phyloP scores from a whole-genome alignment of 2,888 invertebrate genomes.

The Salpingus planirostris region DNA sequence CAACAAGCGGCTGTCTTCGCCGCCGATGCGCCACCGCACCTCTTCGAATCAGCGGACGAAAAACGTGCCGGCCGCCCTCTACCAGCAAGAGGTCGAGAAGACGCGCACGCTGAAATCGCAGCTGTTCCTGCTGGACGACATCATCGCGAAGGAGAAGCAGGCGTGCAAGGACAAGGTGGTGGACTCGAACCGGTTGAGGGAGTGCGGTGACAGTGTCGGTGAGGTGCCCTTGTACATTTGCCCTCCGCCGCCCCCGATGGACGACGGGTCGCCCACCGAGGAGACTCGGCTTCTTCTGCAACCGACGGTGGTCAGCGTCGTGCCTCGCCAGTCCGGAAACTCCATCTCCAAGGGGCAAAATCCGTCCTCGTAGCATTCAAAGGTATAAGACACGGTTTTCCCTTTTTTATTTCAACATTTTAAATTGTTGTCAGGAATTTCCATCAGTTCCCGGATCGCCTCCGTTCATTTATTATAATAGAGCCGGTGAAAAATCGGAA shows the following conservation, averaged over 20 bases:
- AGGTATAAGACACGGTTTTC: constrained; percentile 23
- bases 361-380: constrained; percentile 42
- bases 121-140: constrained; percentile 41
- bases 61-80: constrained; percentile 15
- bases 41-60: constrained; percentile 25
- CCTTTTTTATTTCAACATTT: constrained; percentile 6
- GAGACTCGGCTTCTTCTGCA: constrained; percentile 42
- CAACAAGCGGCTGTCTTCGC: constrained; percentile 34
- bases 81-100: constrained; percentile 31
- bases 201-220: constrained; percentile 25
- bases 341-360: constrained; percentile 33
- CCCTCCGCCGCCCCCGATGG: constrained; percentile 46
- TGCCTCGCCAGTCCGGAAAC: constrained; percentile 28
- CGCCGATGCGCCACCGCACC: constrained; percentile 29
- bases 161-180: constrained; percentile 22
- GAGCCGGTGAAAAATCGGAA: constrained; percentile 7
- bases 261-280: constrained; percentile 45
- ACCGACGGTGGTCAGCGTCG: constrained; percentile 17
- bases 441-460: constrained; percentile 8
- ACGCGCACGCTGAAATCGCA: constrained; percentile 37
- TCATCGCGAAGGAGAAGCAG: constrained; percentile 31
- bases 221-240: constrained; percentile 45
- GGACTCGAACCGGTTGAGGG: constrained; percentile 36
- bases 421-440: constrained; percentile 13
- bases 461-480: too few relatives aligned